Conservation (phyloP, 1,140 invertebrate species). For the Drosophila biarmipes region DNA sequence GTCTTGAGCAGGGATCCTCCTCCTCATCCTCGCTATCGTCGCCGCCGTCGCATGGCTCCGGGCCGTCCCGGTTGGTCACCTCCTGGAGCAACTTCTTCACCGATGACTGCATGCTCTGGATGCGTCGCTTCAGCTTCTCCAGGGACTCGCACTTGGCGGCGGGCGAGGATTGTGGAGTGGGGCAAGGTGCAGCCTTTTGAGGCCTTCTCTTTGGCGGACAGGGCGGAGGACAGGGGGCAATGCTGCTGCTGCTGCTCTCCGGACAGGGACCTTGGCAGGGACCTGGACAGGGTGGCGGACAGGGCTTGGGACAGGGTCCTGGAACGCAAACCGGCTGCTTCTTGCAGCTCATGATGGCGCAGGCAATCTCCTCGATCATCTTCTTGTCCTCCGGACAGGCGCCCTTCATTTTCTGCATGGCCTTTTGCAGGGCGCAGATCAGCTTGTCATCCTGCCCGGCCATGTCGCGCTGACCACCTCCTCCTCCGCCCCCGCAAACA, state of each 20-base stretch:
- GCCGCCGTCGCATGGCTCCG: constrained; percentile 13
- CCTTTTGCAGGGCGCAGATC: constrained; percentile 61
- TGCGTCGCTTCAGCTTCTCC: constrained; percentile 69
- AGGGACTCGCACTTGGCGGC: constrained; percentile 56
- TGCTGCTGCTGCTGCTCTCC: constrained; percentile 43
- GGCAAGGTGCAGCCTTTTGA: not conserved
- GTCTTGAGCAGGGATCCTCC: not conserved
- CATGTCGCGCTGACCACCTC: constrained; percentile 11
- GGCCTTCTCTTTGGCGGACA: constrained; percentile 1
- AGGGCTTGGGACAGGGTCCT: constrained; percentile 19
- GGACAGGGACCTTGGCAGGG: constrained; percentile 14
- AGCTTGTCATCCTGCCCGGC: constrained; percentile 61
- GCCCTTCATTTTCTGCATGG: constrained; percentile 76
- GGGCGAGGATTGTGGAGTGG: not conserved
- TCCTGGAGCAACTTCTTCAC: constrained; percentile 69
- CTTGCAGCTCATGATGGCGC: constrained; percentile 58
- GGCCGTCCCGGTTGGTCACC: constrained; percentile 53
- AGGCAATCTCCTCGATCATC: constrained; percentile 72
- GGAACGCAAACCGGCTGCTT: constrained; percentile 51
- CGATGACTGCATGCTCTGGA: constrained; percentile 69
- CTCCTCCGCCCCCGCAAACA: constrained; percentile 10
- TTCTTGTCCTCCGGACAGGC: constrained; percentile 77
- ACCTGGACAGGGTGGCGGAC: not conserved
- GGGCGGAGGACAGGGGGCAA: not conserved
- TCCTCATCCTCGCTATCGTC: constrained; percentile 23